Conservation (phyloP, 2,888 invertebrate genomes). For the Electrophaes corylata region DNA sequence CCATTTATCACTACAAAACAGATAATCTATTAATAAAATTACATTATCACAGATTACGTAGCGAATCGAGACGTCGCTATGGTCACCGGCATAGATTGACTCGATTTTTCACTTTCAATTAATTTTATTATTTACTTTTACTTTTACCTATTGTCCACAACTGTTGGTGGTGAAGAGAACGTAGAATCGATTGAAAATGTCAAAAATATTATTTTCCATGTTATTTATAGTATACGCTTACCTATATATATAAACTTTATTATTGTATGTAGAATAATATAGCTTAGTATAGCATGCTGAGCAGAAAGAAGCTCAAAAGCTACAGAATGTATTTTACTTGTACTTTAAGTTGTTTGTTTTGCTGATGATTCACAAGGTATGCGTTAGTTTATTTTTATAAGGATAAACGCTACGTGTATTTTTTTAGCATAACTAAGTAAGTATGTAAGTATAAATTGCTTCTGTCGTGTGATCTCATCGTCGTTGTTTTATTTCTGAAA, state of each 20-base stretch:
- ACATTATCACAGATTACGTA: conserved; percentile 35
- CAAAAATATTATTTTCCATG: no score
- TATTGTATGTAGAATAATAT: no score
- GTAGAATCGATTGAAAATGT: not conserved
- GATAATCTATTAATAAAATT: conserved; percentile 45
- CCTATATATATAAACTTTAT: no score
- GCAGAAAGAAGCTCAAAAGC: conserved; percentile 2
- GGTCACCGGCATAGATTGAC: conserved; percentile 22
- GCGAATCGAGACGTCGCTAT: conserved; percentile 17
- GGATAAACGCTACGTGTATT: conserved; percentile 36
- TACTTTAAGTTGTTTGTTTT: conserved; percentile 3
- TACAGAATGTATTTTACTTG: conserved; percentile 2
- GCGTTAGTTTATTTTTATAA: conserved; percentile 38
- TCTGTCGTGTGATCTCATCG: conserved; percentile 46
- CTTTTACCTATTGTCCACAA: conserved; percentile 27
- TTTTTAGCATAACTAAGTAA: conserved; percentile 19
- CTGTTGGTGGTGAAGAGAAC: conserved; percentile 4
- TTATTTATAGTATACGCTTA: no score
- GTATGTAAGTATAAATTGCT: conserved; percentile 17
- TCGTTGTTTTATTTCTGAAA: conserved; percentile 44
- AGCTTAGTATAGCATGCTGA: not conserved
- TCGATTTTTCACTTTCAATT: conserved; percentile 36
- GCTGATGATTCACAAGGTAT: conserved; percentile 38
- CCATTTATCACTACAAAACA: conserved; percentile 49
- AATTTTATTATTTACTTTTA: conserved; percentile 30